Conservation (phyloP, 2,113 vertebrate species). For the Equus przewalskii region DNA sequence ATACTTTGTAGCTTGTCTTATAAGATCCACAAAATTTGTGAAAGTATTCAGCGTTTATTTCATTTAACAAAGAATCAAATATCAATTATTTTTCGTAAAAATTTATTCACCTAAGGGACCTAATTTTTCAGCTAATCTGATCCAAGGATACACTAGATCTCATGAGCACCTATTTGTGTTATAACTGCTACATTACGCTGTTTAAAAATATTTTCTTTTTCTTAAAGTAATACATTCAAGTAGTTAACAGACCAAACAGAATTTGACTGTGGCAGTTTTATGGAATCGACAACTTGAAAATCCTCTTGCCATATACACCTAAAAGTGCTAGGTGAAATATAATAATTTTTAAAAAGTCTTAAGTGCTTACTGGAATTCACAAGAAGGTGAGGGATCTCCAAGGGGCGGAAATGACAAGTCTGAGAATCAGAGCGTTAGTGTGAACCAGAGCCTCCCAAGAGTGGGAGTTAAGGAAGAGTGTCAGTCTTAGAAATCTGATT, state of each 20-base stretch:
- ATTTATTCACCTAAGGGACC: not conserved
- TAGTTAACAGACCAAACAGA: not conserved
- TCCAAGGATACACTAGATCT: not conserved
- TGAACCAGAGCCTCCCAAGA: not conserved
- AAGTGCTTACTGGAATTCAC: not conserved
- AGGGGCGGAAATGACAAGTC: not conserved
- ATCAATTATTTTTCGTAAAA: not conserved
- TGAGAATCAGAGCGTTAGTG: not conserved
- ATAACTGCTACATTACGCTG: not conserved
- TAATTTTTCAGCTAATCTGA: not conserved
- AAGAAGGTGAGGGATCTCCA: not conserved
- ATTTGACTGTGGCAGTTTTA: not conserved
- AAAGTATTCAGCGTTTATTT: not conserved
- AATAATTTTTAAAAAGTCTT: not conserved
- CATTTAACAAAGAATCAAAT: conserved; percentile 29
- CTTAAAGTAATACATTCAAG: not conserved
- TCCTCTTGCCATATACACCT: not conserved
- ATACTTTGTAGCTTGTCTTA: not conserved
- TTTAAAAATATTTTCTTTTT: not conserved
- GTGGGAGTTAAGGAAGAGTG: rapidly evolving
- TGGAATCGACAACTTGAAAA: not conserved
- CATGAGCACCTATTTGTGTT: not conserved
- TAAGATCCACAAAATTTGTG: not conserved
- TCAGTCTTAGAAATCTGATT: not conserved
- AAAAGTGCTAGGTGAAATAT: not conserved